Evolutionary conservation across 2,113 vertebrate species (phyloP), one percentile per base, ranked within the genome.

Genomic region (Tragelaphus strepsiceros): DNA sequence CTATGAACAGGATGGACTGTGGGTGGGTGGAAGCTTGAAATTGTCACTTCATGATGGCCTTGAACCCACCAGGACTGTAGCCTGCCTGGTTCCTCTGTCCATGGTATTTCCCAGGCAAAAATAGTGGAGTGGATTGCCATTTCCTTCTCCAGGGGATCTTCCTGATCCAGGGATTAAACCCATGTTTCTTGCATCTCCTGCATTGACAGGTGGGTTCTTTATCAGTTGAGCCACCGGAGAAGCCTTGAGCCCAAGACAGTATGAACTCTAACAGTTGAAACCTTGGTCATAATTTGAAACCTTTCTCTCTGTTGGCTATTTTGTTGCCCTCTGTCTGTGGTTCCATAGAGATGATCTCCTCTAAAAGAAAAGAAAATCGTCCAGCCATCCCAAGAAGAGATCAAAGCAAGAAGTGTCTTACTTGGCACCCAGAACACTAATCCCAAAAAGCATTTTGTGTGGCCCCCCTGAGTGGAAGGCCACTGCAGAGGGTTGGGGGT

Each of bases 401-500:
- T 24, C 6, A 39, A 35, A 4, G 0, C 6, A 58, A 5, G 16
- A 54, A 28, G 5, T 43, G 39, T 35, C 3, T 61, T n/a, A 1
- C n/a, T 85, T 4, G 28, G 21, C 2, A 6, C 5, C 6, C 5
- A n/a, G 84, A 85, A 32, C 6, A 14, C 43, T 12, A 43, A 1
- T 12, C 85, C 59, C 4, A 9, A 13, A 58, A 21, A 30, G 11
- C 2, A 22, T 51, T 30, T 30, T 4, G 9, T 7, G 58, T 2
- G 28, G 22, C 24, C 26, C 22, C 28, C 2, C 2, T 13, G 46
- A 28, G 11, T 49, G 35, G 46, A 88, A 0, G 9, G 24, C 30
- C 35, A 14, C 10, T n/a, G 11, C 2, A 49, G 12, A 0, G 39
- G 26, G 7, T 4, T 51, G 15, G 5, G 43, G 6, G 7, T 9